A percentile compares a stretch with the other conserved stretches of the same genome.
Evolutionary conservation across 2,113 vertebrate genomes (phyloP).

Genomic region (Hydrochoerus hydrochaeris): DNA sequence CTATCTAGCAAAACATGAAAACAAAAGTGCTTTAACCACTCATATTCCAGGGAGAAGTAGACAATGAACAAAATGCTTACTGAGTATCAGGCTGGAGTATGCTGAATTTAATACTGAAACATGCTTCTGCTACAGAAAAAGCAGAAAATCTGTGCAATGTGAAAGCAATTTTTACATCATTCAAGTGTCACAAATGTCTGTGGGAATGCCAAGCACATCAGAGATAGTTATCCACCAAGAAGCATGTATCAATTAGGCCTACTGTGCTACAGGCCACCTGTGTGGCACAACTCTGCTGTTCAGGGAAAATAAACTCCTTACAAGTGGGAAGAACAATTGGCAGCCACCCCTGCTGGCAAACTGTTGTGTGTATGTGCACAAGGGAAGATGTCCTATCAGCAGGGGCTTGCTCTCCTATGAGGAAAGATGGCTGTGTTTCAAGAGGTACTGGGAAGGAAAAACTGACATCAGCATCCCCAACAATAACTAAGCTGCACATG

Average conservation of each 20-base stretch:
- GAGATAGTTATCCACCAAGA: conserved; percentile 36
- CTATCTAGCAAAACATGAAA: not conserved
- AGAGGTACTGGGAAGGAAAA: conserved; percentile 45
- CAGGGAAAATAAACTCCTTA: conserved; percentile 65
- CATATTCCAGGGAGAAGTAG: not conserved
- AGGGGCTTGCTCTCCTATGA: conserved; percentile 59
- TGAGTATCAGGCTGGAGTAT: not conserved
- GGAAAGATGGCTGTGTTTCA: conserved; percentile 63
- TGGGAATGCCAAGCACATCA: conserved; percentile 27
- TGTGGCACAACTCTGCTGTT: not conserved
- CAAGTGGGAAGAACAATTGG: conserved; percentile 49
- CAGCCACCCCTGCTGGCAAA: conserved; percentile 32
- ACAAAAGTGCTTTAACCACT: conserved; percentile 33
- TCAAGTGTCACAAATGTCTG: conserved; percentile 42
- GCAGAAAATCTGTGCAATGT: not conserved
- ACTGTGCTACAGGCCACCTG: not conserved
- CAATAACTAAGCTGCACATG: not conserved
- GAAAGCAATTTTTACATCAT: conserved; percentile 1
- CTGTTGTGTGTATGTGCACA: not conserved
- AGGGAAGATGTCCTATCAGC: conserved; percentile 54
- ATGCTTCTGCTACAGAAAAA: not conserved
- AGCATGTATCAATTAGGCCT: conserved; percentile 11
- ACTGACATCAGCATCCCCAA: conserved; percentile 40
- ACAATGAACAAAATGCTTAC: not conserved
- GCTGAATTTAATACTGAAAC: not conserved